A percentile compares a stretch with the other conserved stretches of the same genome.
These are phyloP conservation scores for Drosophila littoralis DNA, from an alignment of 1,140 invertebrate species.

Conservation along the genomic window DNA sequence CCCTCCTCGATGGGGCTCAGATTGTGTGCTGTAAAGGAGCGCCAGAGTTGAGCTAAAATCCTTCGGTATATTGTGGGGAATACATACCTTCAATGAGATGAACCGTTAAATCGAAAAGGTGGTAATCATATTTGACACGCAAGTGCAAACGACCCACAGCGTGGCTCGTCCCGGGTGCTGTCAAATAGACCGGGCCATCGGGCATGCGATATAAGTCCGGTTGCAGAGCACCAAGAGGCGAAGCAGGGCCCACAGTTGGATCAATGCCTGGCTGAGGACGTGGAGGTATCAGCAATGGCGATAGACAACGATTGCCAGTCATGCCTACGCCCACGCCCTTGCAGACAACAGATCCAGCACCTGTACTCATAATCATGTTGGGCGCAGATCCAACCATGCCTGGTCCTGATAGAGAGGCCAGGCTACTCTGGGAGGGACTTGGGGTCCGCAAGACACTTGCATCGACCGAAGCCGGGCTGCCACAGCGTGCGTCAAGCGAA, in stretches of 20 bases:
- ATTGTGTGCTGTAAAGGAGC: conserved; percentile 89
- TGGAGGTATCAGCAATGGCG: conserved; percentile 89
- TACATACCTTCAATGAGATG: conserved; percentile 93
- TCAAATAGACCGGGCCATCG: conserved; percentile 90
- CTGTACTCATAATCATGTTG: conserved; percentile 80
- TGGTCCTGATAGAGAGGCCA: conserved; percentile 86
- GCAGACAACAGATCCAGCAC: conserved; percentile 70
- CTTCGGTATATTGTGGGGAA: not conserved
- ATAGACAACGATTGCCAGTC: conserved; percentile 86
- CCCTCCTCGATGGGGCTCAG: conserved; percentile 91
- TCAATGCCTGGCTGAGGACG: conserved; percentile 73
- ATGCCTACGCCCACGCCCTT: conserved; percentile 75
- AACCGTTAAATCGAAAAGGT: conserved; percentile 93
- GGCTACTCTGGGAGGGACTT: conserved; percentile 86
- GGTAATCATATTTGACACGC: conserved; percentile 94
- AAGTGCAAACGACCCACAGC: conserved; percentile 92
- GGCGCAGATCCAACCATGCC: conserved; percentile 35
- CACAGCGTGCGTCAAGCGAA: conserved; percentile 89
- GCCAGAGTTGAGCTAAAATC: not conserved
- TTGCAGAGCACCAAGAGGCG: conserved; percentile 92
- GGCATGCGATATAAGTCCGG: conserved; percentile 92
- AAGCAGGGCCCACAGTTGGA: conserved; percentile 86
- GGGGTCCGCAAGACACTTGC: conserved; percentile 81
- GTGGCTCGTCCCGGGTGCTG: conserved; percentile 85
- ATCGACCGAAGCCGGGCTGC: conserved; percentile 85